phyloP scores from a whole-genome alignment of 1,140 invertebrate species.

The Drosophila punjabiensis region DNA sequence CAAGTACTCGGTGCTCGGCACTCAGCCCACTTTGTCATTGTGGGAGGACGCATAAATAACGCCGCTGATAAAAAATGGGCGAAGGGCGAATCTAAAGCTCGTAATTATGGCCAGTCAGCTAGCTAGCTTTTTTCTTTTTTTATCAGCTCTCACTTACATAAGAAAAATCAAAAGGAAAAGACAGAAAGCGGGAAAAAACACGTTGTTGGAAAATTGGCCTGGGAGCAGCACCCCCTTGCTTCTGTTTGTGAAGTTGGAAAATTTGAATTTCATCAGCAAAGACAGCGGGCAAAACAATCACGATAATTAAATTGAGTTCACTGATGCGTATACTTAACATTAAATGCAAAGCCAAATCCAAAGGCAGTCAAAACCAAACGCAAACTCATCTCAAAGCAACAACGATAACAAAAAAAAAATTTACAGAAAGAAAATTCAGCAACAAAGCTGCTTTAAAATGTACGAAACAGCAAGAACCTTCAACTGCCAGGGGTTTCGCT shows the following conservation, averaged over 20 bases:
- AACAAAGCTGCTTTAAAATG: conserved; percentile 56
- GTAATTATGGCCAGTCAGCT: conserved; percentile 61
- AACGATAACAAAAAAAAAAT: conserved; percentile 10
- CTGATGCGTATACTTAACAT: conserved; percentile 83
- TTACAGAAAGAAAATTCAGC: conserved; percentile 19
- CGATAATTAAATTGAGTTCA: conserved; percentile 84
- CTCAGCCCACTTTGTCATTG: conserved; percentile 51
- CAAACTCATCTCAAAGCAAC: conserved; percentile 12
- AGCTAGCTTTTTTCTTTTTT: conserved; percentile 49
- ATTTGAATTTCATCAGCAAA: conserved; percentile 72
- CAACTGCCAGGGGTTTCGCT: conserved; percentile 56
- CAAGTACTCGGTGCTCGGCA: conserved; percentile 7
- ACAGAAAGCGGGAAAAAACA: conserved; percentile 43
- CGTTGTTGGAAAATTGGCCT: conserved; percentile 58
- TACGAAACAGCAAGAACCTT: conserved; percentile 65
- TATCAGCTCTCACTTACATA: conserved; percentile 74
- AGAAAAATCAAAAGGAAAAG: conserved; percentile 55
- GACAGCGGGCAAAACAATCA: conserved; percentile 76
- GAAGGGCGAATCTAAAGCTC: conserved; percentile 70
- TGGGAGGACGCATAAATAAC: conserved; percentile 75
- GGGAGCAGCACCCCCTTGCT: conserved; percentile 16
- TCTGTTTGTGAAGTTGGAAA: conserved; percentile 75
- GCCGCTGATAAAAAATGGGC: conserved; percentile 79
- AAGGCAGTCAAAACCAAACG: conserved; percentile 20
- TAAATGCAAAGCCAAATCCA: conserved; percentile 65